Evolutionary conservation across 2,888 invertebrate genomes (phyloP).

Genomic region (Stegophylla sp.): DNA sequence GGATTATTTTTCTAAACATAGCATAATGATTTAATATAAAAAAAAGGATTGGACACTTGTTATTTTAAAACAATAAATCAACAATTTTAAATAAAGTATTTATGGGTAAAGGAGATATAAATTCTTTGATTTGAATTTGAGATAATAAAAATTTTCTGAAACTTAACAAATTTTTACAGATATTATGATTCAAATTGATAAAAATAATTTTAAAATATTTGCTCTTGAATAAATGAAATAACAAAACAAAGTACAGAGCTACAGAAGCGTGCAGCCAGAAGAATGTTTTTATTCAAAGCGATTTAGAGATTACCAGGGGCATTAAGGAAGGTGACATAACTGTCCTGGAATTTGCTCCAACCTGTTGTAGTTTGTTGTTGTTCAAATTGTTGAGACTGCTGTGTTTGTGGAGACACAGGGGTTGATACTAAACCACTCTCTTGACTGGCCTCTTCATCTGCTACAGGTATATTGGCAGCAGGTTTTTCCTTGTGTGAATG

Average conservation of each 20-base stretch:
- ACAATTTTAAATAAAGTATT: too few species aligned
- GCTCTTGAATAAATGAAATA: background rate
- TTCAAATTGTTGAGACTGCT: constrained; percentile 65
- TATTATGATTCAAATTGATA: too few species aligned
- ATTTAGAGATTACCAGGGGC: constrained; percentile 63
- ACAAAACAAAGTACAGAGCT: constrained; percentile 7
- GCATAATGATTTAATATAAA: too few species aligned
- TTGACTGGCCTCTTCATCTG: constrained; percentile 61
- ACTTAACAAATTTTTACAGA: too few species aligned
- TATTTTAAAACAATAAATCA: too few species aligned
- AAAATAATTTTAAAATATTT: too few species aligned
- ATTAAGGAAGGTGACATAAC: constrained; percentile 66
- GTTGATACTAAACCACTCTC: constrained; percentile 60
- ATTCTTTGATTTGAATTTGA: too few species aligned
- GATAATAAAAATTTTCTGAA: too few species aligned
- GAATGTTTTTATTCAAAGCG: constrained; percentile 37
- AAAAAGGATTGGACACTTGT: too few species aligned
- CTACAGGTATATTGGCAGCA: constrained; percentile 51
- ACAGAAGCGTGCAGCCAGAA: constrained; percentile 42
- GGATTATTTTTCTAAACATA: too few species aligned
- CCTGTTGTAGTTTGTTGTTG: constrained; percentile 68
- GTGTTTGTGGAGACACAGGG: constrained; percentile 60
- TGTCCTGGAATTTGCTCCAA: constrained; percentile 67
- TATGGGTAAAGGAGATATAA: too few species aligned
- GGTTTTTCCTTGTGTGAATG: constrained; percentile 76